A percentile compares a stretch with the other conserved stretches of the same genome.
Conservation (phyloP, 2,888 invertebrate species). For the Pseudeuparius sepicola region DNA sequence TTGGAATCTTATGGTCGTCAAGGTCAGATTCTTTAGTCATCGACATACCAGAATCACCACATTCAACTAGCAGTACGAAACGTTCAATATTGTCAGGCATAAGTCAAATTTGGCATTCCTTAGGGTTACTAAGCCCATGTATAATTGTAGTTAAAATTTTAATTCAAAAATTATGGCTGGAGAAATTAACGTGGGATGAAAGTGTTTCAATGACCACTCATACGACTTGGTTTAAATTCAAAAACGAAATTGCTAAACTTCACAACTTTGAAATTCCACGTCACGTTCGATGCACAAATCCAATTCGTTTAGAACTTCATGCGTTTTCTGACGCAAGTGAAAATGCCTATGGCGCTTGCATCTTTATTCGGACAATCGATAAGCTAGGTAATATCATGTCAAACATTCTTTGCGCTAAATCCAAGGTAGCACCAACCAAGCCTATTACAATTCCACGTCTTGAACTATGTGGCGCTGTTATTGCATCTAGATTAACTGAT, state of each 20-base stretch:
- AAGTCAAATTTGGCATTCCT: constrained; percentile 17
- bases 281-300: constrained; percentile 6
- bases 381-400: constrained; percentile 5
- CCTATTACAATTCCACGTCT: constrained; percentile 14
- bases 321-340: constrained; percentile 13
- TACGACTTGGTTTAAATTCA: constrained; percentile 12
- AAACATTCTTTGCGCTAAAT: constrained; percentile 17
- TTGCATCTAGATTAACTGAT: no score
- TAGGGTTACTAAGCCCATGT: constrained; percentile 14
- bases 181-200: constrained; percentile 17
- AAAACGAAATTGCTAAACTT: constrained; percentile 2
- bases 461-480: constrained; percentile 18
- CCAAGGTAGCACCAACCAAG: constrained; percentile 18
- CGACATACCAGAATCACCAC: no score
- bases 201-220: constrained; percentile 12
- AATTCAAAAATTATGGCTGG: constrained; percentile 16
- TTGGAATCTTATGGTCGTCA: constrained; percentile 16
- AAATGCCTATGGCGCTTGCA: constrained; percentile 14
- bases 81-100: constrained; percentile 15
- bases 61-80: no score
- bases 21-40: constrained; percentile 8
- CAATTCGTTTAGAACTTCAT: constrained; percentile 11
- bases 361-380: constrained; percentile 10
- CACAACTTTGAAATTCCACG: constrained; percentile 13
- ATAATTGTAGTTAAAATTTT: constrained; percentile 16